Evolutionary conservation across 2,888 invertebrate genomes (phyloP).

Genomic region (Trachelus iudaicus): DNA sequence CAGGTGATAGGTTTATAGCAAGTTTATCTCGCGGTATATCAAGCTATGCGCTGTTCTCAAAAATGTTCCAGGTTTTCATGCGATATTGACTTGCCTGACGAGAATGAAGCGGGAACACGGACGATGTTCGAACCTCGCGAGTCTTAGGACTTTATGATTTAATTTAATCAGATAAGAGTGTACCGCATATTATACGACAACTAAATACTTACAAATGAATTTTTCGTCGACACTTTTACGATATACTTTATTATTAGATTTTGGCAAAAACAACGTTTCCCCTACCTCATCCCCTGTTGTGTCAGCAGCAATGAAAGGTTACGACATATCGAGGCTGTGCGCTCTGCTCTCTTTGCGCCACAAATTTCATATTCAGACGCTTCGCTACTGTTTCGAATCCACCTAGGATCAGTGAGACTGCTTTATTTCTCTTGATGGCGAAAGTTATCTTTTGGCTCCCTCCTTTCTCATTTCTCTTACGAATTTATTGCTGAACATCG

Average conservation of each 20-base stretch:
- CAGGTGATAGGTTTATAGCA: constrained; percentile 13
- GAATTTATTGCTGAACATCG: background rate
- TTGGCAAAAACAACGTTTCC: constrained; percentile 4
- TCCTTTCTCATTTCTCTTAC: background rate
- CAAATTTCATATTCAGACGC: background rate
- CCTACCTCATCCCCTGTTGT: background rate
- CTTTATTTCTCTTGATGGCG: background rate
- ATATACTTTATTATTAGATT: background rate
- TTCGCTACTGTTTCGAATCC: background rate
- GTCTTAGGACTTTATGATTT: background rate
- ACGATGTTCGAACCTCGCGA: background rate
- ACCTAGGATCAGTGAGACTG: background rate
- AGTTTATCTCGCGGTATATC: constrained; percentile 20
- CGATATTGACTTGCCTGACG: background rate
- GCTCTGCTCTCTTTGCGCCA: background rate
- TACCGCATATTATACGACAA: background rate
- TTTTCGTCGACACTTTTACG: background rate
- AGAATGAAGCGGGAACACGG: background rate
- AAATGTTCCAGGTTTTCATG: background rate
- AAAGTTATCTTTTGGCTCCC: background rate
- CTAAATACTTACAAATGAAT: background rate
- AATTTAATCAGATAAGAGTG: background rate
- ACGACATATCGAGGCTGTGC: background rate
- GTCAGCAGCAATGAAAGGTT: background rate
- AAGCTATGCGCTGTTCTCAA: constrained; percentile 6